A percentile compares a stretch with the other conserved stretches of the same genome.
Conservation (phyloP, 2,113 vertebrate genomes). For the Pithys albifrons region DNA sequence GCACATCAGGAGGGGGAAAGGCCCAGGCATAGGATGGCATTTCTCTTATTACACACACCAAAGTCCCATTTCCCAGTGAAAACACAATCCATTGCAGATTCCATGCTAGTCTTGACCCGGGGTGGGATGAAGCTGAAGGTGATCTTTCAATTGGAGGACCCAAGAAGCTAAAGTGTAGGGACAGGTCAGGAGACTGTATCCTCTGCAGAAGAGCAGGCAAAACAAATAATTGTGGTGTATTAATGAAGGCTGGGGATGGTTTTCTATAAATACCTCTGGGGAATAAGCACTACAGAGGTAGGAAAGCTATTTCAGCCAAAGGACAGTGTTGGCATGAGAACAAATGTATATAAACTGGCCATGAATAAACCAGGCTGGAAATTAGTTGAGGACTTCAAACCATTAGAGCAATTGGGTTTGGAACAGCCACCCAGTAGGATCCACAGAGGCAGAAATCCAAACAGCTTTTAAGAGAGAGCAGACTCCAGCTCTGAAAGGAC, state of each 20-base stretch:
- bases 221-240: neutral
- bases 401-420: conserved; percentile 31
- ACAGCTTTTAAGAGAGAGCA: neutral
- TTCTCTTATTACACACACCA: neutral
- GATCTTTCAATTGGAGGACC: neutral
- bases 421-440: neutral
- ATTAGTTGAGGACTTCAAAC: neutral
- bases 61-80: neutral
- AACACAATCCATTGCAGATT: neutral
- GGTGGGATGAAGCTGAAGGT: neutral
- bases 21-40: neutral
- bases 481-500: neutral
- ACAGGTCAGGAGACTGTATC: neutral
- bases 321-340: conserved; percentile 11
- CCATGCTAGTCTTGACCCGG: neutral
- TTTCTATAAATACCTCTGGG: neutral
- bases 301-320: neutral
- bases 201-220: neutral
- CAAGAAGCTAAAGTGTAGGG: neutral
- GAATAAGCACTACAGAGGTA: neutral
- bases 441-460: neutral
- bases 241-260: neutral
- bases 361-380: neutral
- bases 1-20: neutral
- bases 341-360: conserved; percentile 34